Evolutionary conservation across 2,113 vertebrate genomes (phyloP).

Genomic region (Kryptolebias marmoratus): DNA sequence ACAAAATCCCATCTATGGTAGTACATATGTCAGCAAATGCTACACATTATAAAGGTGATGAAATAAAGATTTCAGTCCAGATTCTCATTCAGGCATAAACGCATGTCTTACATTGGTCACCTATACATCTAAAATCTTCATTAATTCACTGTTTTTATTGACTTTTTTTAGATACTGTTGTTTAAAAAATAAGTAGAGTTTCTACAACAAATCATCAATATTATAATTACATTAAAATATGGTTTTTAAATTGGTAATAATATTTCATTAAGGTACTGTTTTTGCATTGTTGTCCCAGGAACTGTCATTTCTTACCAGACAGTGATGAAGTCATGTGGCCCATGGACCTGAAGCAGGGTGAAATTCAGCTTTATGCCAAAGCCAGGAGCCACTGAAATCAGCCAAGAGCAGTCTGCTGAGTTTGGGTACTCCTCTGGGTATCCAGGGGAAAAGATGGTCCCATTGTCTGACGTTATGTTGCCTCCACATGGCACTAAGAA

Average conservation of each 20-base stretch:
- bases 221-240: neutral
- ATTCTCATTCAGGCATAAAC: constrained; percentile 18
- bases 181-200: too few species aligned
- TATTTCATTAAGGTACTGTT: neutral
- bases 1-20: constrained; percentile 55
- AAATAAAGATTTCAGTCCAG: constrained; percentile 29
- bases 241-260: neutral
- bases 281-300: neutral
- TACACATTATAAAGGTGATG: constrained; percentile 44
- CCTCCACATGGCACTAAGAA: constrained; percentile 91
- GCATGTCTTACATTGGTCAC: neutral
- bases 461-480: constrained; percentile 91
- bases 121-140: neutral
- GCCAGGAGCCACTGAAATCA: constrained; percentile 88
- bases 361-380: constrained; percentile 93
- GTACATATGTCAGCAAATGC: constrained; percentile 46
- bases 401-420: constrained; percentile 94
- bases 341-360: constrained; percentile 92
- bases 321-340: constrained; percentile 94
- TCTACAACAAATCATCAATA: too few species aligned
- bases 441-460: constrained; percentile 95
- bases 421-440: constrained; percentile 94
- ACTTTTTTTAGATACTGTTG: neutral
- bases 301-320: constrained; percentile 85
- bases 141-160: neutral